phyloP scores from a whole-genome alignment of 1,140 invertebrate genomes.

The Trichonephila clavata region DNA sequence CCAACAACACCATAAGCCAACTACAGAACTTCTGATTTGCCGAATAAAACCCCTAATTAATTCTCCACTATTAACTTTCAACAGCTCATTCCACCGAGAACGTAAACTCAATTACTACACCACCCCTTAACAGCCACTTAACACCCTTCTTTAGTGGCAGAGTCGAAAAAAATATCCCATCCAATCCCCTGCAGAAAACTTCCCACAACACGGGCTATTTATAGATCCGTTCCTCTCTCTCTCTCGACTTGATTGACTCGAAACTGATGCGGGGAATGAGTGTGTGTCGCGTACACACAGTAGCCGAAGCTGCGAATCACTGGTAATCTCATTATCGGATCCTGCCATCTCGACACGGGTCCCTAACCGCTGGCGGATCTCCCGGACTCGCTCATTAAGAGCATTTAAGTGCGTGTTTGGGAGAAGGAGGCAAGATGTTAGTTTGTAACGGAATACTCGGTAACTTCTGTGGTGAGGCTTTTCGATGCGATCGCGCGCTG shows the following conservation, averaged over 20 bases:
- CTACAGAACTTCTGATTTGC: too few species aligned
- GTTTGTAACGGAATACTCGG: slow-evolving; percentile 33
- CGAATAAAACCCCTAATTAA: too few species aligned
- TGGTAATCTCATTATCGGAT: slow-evolving; percentile 38
- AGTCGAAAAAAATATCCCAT: slow-evolving; percentile 14
- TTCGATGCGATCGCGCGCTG: slow-evolving; percentile 22
- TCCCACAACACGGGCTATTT: slow-evolving; percentile 48
- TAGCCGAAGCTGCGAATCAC: slow-evolving; percentile 11
- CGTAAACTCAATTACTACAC: slow-evolving; percentile 33
- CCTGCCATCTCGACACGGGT: slow-evolving; percentile 52
- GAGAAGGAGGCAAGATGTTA: slow-evolving; percentile 21
- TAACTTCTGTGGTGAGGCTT: neutral
- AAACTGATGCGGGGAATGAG: slow-evolving; percentile 9
- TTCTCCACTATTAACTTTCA: too few species aligned
- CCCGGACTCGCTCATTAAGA: slow-evolving; percentile 60
- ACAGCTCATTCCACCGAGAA: too few species aligned
- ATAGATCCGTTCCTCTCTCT: slow-evolving; percentile 19
- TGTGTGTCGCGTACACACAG: neutral
- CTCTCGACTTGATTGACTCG: slow-evolving; percentile 44
- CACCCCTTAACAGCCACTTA: slow-evolving; percentile 68
- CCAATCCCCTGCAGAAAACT: slow-evolving; percentile 21
- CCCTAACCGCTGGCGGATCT: neutral
- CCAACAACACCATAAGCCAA: too few species aligned
- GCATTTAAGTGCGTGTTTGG: slow-evolving; percentile 52
- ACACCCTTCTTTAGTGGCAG: slow-evolving; percentile 41